Conservation (phyloP, 1,140 invertebrate genomes). For the Drosophila tristis region DNA sequence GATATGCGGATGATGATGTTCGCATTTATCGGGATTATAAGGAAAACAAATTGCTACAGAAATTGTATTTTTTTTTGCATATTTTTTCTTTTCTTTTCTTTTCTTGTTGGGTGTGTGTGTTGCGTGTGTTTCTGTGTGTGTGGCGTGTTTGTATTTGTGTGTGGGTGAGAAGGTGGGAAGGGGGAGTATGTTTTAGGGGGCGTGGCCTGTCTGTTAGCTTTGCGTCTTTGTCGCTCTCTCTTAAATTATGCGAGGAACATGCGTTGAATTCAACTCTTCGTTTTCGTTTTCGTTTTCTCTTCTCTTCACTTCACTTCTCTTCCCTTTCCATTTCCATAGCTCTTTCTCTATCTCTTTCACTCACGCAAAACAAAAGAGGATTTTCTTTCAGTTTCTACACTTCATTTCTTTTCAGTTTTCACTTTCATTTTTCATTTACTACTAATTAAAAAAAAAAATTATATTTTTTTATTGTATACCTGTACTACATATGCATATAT, state of each 20-base stretch:
- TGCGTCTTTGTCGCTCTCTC: slow-evolving; percentile 66
- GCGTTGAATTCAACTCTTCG: slow-evolving; percentile 76
- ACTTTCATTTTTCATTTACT: slow-evolving; percentile 1
- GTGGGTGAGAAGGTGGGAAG: background rate
- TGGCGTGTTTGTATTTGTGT: background rate
- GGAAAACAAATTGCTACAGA: slow-evolving; percentile 67
- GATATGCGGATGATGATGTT: slow-evolving; percentile 10
- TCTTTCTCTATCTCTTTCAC: slow-evolving; percentile 2
- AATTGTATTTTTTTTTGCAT: slow-evolving; percentile 36
- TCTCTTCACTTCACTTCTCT: slow-evolving; percentile 1
- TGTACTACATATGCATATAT: slow-evolving; percentile 29
- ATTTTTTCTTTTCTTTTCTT: slow-evolving; percentile 13
- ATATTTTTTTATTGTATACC: slow-evolving; percentile 29
- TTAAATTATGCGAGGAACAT: slow-evolving; percentile 82
- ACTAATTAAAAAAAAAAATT: slow-evolving; percentile 43
- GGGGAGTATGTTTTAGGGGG: background rate
- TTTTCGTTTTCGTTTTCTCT: slow-evolving; percentile 15
- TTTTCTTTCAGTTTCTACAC: slow-evolving; percentile 1
- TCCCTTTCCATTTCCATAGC: too few relatives aligned
- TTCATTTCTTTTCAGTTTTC: background rate
- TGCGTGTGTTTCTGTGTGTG: background rate
- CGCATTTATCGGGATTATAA: slow-evolving; percentile 43
- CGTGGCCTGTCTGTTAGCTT: slow-evolving; percentile 37
- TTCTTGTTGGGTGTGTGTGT: slow-evolving; percentile 14
- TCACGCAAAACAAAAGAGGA: slow-evolving; percentile 37